Conservation (phyloP, 2,888 invertebrate genomes). For the Cataglyphis altisquamis region DNA sequence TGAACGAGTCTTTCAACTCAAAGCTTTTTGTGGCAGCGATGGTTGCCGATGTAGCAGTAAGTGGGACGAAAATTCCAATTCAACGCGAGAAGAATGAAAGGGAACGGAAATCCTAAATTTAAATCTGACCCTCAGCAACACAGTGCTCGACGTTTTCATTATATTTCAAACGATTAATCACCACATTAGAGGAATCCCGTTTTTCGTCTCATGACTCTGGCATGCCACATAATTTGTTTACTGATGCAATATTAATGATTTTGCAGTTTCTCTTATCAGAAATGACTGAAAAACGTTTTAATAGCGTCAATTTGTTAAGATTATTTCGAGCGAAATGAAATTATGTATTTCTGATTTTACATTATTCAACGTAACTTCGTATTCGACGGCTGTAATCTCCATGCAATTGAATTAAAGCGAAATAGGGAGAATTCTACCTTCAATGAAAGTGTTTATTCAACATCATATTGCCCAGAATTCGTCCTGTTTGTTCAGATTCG, state of each 20-base stretch:
- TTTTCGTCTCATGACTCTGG: slow-evolving; percentile 13
- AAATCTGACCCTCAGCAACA: background rate
- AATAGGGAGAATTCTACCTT: background rate
- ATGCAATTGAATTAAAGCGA: slow-evolving; percentile 13
- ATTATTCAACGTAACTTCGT: background rate
- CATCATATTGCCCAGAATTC: slow-evolving; percentile 12
- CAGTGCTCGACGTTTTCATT: background rate
- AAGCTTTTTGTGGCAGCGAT: background rate
- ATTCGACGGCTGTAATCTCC: background rate
- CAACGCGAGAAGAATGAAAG: background rate
- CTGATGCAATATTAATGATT: slow-evolving; percentile 22
- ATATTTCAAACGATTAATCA: slow-evolving; percentile 35
- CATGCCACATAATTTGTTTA: slow-evolving; percentile 9
- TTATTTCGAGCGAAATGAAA: background rate
- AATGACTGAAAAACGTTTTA: slow-evolving; percentile 4
- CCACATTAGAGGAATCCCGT: background rate
- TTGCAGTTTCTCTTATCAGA: background rate
- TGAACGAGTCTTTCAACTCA: slow-evolving; percentile 15
- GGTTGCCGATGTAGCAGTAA: background rate
- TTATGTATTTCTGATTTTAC: slow-evolving; percentile 39
- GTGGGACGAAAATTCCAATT: slow-evolving; percentile 23
- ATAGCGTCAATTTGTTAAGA: background rate
- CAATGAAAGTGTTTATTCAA: slow-evolving; percentile 15
- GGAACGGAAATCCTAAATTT: slow-evolving; percentile 9
- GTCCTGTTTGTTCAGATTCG: background rate